Evolutionary conservation across 2,797 vertebrate genomes (phyloP).

Genomic region (Danionella dracula): DNA sequence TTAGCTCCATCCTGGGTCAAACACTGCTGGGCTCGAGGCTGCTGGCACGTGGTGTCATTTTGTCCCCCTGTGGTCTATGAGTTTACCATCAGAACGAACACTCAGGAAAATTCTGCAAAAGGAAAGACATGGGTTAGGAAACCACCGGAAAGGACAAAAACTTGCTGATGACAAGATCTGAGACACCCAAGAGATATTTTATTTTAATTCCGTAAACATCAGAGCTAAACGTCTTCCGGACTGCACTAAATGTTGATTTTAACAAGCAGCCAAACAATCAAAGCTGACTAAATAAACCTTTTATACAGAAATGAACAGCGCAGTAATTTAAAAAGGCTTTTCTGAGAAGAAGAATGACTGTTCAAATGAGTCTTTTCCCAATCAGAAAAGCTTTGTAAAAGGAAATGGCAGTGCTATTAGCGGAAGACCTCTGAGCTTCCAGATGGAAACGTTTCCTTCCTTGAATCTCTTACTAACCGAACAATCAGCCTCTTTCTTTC

Average conservation of each 20-base stretch:
- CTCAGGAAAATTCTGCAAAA: conserved; percentile 9
- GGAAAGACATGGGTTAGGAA: not conserved
- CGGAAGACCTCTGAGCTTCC: conserved; percentile 27
- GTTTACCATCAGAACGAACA: conserved; percentile 44
- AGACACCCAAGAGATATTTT: no score
- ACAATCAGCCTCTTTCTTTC: conserved; percentile 17
- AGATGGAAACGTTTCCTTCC: conserved; percentile 44
- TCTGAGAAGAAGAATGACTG: not conserved
- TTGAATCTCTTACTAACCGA: conserved; percentile 7
- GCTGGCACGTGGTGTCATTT: conserved; percentile 58
- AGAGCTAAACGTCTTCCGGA: no score
- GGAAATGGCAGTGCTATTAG: conserved; percentile 31
- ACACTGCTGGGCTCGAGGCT: conserved; percentile 46
- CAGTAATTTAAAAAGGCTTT: no score
- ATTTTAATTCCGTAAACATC: no score
- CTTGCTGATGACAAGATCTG: not conserved
- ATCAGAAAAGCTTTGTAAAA: conserved; percentile 28
- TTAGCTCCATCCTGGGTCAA: conserved; percentile 90
- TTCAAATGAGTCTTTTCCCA: conserved; percentile 9
- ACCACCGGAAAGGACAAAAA: not conserved
- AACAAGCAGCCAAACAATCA: no score
- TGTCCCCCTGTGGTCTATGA: conserved; percentile 42
- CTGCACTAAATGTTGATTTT: no score
- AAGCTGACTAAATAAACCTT: no score
- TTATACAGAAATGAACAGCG: no score